Percentiles rank a stretch among this genome's conserved stretches.
phyloP scores from a whole-genome alignment of 2,113 vertebrate genomes.

The Megatriorchis doriae region DNA sequence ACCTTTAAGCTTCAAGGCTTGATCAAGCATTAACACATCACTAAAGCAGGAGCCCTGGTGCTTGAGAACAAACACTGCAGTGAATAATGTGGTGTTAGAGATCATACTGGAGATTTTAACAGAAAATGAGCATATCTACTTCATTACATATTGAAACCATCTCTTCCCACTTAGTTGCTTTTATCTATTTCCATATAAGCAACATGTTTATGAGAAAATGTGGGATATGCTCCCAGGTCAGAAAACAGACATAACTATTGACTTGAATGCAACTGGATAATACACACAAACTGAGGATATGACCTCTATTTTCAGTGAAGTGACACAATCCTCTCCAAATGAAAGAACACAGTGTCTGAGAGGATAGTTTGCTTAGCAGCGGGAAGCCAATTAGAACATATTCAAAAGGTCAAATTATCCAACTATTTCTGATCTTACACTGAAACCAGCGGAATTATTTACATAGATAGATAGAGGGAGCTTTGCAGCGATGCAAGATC shows the following conservation, averaged over 20 bases:
- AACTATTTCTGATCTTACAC: neutral
- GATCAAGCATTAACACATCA: neutral
- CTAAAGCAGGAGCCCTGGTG: neutral
- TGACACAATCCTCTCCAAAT: neutral
- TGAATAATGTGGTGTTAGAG: neutral
- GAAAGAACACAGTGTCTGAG: neutral
- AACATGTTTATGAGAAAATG: neutral
- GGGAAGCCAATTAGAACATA: neutral
- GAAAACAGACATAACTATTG: neutral
- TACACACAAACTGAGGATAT: neutral
- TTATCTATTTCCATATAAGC: neutral
- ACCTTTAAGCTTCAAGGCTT: conserved; percentile 12
- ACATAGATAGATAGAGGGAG: neutral
- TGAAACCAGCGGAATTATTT: neutral
- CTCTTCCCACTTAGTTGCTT: neutral
- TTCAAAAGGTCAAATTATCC: neutral
- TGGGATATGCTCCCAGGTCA: neutral
- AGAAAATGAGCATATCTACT: neutral
- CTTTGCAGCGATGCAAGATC: neutral
- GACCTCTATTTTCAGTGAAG: neutral
- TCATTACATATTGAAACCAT: neutral
- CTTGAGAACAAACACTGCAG: neutral
- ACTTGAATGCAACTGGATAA: neutral
- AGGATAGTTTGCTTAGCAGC: neutral
- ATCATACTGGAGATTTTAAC: neutral